These are phyloP conservation scores for Microcebus lehilahytsara DNA, from an alignment of 2,113 vertebrate genomes.

Conservation along the genomic window DNA sequence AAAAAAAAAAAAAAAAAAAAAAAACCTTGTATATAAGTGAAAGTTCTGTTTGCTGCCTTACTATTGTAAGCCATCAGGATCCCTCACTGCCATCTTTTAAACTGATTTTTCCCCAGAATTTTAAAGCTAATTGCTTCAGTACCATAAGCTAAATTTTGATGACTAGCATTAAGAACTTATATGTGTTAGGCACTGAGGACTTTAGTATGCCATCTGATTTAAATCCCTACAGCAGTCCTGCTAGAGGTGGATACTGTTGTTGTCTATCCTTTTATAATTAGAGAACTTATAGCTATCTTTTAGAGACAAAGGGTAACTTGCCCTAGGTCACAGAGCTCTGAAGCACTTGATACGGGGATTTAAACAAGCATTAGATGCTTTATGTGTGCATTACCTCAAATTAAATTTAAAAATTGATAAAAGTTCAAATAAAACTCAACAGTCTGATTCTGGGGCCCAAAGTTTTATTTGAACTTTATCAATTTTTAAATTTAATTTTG, in stretches of 20 bases:
- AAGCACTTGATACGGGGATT: not conserved
- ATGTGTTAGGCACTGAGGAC: not conserved
- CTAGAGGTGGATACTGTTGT: not conserved
- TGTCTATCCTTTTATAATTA: not conserved
- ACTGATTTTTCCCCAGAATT: not conserved
- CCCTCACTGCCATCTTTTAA: not conserved
- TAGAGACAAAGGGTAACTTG: not conserved
- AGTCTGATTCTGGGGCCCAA: not conserved
- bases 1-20: no score
- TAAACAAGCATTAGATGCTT: not conserved
- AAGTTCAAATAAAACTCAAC: not conserved
- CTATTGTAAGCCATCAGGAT: no score
- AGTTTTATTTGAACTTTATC: not conserved
- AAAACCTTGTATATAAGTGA: no score
- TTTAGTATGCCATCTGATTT: not conserved
- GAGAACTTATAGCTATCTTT: not conserved
- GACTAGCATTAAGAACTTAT: not conserved
- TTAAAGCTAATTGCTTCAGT: not conserved
- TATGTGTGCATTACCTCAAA: not conserved
- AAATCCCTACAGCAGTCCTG: not conserved
- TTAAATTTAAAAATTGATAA: not conserved
- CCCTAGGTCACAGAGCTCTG: not conserved
- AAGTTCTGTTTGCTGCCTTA: no score
- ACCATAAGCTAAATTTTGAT: not conserved
- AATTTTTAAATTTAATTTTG: not conserved